Base-by-base conservation (phyloP, 2,888 invertebrate species). In the Exocentrus adspersus region DNA sequence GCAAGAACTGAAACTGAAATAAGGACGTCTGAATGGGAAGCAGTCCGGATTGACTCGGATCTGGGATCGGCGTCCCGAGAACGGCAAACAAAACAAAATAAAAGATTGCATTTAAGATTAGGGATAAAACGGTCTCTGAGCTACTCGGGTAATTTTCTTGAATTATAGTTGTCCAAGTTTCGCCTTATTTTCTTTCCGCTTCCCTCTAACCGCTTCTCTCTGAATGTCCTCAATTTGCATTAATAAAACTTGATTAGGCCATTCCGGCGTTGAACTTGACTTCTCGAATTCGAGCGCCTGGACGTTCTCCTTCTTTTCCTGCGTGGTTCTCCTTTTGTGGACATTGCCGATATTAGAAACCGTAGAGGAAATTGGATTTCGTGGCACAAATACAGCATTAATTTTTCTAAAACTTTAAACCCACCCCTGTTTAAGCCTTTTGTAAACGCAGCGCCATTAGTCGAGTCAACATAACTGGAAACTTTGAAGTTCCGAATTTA, bases 81-180 rank as follows among this genome's bases (percentile, higher is more conserved):
- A 69, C 68, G 65, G 66, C 72, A 74, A 74, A 75, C 76, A 75
- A 76, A 77, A 77, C 78, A 76, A 77, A 79, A 77, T 77, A 77
- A 76, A 76, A 78, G 78, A 78, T 78, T 75, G 77, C 76, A 77
- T 77, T 77, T 74, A 73, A 78, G 77, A 78, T 78, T 77, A 76
- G 73, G 75, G 73, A 75, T 76, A 74, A 76, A 77, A 70, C 76
- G 77, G 70, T 72, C 71, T 72, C 73, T 60, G 72, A 75, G 75
- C 73, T 75, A 71, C 74, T 74, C 70, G 72, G 73, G 76, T 76
- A 76, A 78, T 78, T 78, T 77, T 73, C 76, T 71, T 77, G 76
- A 77, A 77, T 78, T 77, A 76, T 77, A 73, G 74, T 75, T 75
- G 75, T 75, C 77, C 75, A 72, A 75, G 64, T 65, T 65, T 60